A percentile compares a stretch with the other conserved stretches of the same genome.
Conservation (phyloP, 2,797 vertebrate species). For the Uromys caudimaculatus region DNA sequence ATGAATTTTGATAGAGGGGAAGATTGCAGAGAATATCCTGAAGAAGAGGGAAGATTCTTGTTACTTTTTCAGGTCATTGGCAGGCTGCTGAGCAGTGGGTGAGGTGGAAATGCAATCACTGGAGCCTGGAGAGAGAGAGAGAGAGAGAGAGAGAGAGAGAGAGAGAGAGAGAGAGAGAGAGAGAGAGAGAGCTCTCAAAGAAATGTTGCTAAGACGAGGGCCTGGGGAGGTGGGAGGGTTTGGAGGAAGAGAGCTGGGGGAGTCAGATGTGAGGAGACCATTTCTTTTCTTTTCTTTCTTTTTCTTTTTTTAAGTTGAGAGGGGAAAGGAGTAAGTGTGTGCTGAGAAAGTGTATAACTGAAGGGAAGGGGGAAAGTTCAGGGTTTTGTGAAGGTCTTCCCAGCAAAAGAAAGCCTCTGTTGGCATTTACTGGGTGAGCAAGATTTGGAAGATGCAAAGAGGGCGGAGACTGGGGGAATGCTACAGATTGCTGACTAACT, state of each 20-base stretch:
- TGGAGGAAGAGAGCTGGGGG: not conserved
- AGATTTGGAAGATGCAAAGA: slow-evolving; percentile 24
- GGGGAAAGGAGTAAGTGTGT: not conserved
- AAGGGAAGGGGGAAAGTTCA: not conserved
- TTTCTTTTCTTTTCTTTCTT: not conserved
- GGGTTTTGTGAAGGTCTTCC: not conserved
- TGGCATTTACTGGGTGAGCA: slow-evolving; percentile 14
- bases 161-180: not conserved
- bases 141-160: not conserved
- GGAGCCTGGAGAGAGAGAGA: not conserved
- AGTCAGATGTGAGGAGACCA: not conserved
- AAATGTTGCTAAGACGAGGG: not conserved
- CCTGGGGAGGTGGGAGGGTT: not conserved
- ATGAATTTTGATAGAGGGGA: slow-evolving; percentile 37
- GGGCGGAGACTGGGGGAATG: not conserved
- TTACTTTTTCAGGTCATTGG: slow-evolving; percentile 60
- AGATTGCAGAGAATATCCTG: slow-evolving; percentile 15
- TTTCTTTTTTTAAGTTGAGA: not conserved
- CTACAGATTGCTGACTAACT: not conserved
- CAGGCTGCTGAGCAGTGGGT: slow-evolving; percentile 14
- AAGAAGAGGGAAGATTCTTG: slow-evolving; percentile 7
- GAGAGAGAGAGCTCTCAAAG: not conserved
- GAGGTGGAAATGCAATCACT: not conserved
- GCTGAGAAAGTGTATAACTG: not conserved
- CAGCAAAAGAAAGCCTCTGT: not conserved